Evolutionary conservation across 1,140 invertebrate genomes (phyloP).

Genomic region (Littorina saxatilis): DNA sequence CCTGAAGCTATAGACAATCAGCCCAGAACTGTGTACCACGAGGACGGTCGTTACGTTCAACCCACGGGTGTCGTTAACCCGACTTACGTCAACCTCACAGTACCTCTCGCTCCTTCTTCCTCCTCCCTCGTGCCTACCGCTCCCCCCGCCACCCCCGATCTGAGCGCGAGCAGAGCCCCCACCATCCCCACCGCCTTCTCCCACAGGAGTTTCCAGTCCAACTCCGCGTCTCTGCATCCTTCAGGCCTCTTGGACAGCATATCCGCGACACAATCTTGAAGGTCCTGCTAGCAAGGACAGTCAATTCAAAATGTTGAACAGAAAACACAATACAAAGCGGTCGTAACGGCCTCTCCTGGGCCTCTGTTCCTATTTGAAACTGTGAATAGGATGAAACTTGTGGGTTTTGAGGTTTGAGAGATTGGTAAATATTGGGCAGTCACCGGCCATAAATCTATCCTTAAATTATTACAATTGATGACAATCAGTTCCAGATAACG

Average conservation of each 20-base stretch:
- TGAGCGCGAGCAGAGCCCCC: background rate
- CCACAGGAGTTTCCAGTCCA: background rate
- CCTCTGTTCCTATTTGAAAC: too few relatives aligned
- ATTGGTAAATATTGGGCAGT: too few relatives aligned
- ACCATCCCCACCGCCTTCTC: background rate
- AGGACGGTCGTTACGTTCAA: too few relatives aligned
- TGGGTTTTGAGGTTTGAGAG: too few relatives aligned
- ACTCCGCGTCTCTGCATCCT: background rate
- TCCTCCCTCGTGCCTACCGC: background rate
- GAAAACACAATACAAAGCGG: too few relatives aligned
- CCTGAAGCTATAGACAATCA: background rate
- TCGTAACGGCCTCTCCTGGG: too few relatives aligned
- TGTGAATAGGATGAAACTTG: too few relatives aligned
- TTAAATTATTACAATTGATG: too few relatives aligned
- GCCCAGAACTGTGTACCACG: background rate
- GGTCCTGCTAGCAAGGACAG: background rate
- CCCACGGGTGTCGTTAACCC: too few relatives aligned
- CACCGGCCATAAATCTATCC: too few relatives aligned
- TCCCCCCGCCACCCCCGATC: background rate
- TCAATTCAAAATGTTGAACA: background rate
- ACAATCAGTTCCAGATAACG: too few relatives aligned
- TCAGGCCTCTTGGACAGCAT: background rate
- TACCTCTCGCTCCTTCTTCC: background rate
- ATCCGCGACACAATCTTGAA: background rate
- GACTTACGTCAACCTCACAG: too few relatives aligned